These are phyloP conservation scores for Trichonephila inaurata DNA, from an alignment of 1,140 invertebrate genomes.

Conservation along the genomic window DNA sequence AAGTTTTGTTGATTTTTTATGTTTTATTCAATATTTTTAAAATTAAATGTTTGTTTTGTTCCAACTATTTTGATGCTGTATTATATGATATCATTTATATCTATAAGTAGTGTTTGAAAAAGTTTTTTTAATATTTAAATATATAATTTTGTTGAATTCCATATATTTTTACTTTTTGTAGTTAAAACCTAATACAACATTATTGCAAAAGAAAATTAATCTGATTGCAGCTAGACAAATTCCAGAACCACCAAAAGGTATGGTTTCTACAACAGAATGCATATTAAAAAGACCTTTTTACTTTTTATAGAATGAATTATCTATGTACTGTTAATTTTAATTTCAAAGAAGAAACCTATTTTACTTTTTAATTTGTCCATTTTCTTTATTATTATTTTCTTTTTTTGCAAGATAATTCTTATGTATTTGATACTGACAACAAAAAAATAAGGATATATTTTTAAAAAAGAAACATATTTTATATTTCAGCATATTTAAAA, in stretches of 20 bases:
- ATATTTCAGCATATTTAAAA: too few species aligned
- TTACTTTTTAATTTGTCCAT: not conserved
- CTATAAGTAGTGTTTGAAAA: too few species aligned
- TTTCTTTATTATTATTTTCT: not conserved
- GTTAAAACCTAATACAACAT: conserved; percentile 29
- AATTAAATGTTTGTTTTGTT: too few species aligned
- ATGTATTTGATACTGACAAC: too few species aligned
- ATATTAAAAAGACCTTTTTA: not conserved
- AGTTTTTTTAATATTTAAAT: too few species aligned
- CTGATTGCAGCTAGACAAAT: conserved; percentile 50
- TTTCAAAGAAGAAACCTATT: not conserved
- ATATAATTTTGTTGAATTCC: not conserved
- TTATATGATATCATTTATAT: too few species aligned
- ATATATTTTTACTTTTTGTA: not conserved
- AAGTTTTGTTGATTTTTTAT: too few species aligned
- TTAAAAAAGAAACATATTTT: too few species aligned
- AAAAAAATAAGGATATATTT: too few species aligned
- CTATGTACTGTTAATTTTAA: not conserved
- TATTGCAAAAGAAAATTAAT: conserved; percentile 26
- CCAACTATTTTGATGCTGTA: too few species aligned
- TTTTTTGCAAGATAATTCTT: too few species aligned
- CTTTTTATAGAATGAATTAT: not conserved
- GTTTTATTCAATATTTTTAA: too few species aligned
- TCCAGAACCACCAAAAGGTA: conserved; percentile 41
- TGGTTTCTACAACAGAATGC: not conserved